Evolutionary conservation across 2,113 vertebrate species (phyloP).

Genomic region (Ellobius talpinus): DNA sequence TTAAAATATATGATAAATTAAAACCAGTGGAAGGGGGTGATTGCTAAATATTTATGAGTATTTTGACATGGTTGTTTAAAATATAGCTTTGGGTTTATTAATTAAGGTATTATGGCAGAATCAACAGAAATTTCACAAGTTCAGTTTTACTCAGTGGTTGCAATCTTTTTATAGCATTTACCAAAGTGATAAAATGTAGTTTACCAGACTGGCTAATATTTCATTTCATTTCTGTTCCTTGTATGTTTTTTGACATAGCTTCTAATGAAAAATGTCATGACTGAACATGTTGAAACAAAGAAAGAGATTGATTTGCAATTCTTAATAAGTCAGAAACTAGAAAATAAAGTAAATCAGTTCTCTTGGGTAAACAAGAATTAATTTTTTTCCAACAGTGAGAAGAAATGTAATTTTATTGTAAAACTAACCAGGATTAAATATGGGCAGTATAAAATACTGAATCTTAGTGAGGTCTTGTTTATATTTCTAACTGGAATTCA

Average conservation of each 20-base stretch:
- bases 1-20: constrained; percentile 8
- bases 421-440: background rate
- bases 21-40: background rate
- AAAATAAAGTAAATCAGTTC: background rate
- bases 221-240: constrained; percentile 33
- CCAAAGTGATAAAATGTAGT: background rate
- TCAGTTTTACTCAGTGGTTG: background rate
- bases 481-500: background rate
- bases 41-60: background rate
- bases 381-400: background rate
- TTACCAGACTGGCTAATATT: background rate
- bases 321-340: background rate
- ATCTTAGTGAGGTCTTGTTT: background rate
- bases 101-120: background rate
- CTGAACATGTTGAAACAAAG: background rate
- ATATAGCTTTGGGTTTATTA: background rate
- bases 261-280: background rate
- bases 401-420: constrained; percentile 20
- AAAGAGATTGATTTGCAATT: background rate
- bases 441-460: background rate
- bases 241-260: background rate
- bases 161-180: background rate
- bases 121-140: background rate
- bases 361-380: constrained; percentile 27
- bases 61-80: background rate